Evolutionary conservation across 2,888 invertebrate genomes (phyloP).

Genomic region (Beris morrisii): DNA sequence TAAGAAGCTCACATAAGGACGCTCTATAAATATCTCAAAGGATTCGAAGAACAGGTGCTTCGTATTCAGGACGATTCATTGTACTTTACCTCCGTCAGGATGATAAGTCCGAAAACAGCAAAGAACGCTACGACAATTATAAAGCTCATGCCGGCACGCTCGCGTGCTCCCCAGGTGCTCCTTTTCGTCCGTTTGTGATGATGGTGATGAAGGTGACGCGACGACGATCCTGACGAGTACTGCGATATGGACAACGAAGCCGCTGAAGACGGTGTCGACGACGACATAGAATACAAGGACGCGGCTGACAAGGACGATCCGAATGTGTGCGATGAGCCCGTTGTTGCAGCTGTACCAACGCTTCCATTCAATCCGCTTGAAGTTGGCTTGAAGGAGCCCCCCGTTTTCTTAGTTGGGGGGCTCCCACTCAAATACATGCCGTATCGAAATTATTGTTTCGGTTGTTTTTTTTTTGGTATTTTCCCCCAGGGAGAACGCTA

Average conservation of each 20-base stretch:
- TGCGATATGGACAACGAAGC: conserved; percentile 34
- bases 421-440: conserved; percentile 51
- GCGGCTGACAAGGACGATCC: conserved; percentile 19
- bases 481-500: background rate
- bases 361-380: conserved; percentile 22
- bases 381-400: conserved; percentile 48
- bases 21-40: no score
- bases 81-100: conserved; percentile 75
- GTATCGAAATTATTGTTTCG: no score
- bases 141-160: conserved; percentile 85
- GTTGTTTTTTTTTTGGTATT: no score
- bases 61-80: background rate
- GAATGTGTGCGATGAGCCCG: conserved; percentile 16
- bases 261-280: conserved; percentile 37
- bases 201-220: conserved; percentile 28
- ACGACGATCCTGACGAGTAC: conserved; percentile 13
- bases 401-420: conserved; percentile 51
- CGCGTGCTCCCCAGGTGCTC: conserved; percentile 59
- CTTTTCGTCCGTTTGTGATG: conserved; percentile 52
- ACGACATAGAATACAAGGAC: conserved; percentile 31
- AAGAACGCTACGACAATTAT: conserved; percentile 90
- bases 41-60: background rate
- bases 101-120: conserved; percentile 83
- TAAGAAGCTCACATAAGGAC: conserved; percentile 11
- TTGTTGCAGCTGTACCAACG: conserved; percentile 12